A percentile compares a stretch with the other conserved stretches of the same genome.
phyloP scores from a whole-genome alignment of 2,888 invertebrate species.

The Apantesis nais region DNA sequence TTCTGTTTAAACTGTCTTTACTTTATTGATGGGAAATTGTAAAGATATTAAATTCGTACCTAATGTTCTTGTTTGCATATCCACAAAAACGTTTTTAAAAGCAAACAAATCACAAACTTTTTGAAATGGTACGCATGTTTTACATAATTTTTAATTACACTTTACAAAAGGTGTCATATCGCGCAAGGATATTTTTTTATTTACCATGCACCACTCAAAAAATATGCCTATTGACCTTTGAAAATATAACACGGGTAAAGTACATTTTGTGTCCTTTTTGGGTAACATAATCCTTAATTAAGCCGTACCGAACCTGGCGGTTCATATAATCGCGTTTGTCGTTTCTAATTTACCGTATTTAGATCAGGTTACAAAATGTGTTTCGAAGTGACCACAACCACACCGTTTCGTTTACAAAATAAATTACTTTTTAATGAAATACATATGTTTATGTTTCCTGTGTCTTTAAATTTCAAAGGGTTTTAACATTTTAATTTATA shows the following conservation, averaged over 20 bases:
- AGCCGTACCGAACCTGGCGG: conserved; percentile 53
- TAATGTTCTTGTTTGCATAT: not conserved
- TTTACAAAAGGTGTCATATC: not conserved
- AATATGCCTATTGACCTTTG: conserved; percentile 33
- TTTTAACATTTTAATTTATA: conserved; percentile 5
- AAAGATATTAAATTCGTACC: no score
- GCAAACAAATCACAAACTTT: not conserved
- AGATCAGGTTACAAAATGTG: conserved; percentile 52
- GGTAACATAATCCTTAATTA: conserved; percentile 61
- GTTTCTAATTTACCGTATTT: conserved; percentile 59
- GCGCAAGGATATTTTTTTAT: conserved; percentile 13
- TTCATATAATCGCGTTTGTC: conserved; percentile 57
- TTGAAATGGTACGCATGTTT: not conserved
- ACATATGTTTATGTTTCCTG: conserved; percentile 13
- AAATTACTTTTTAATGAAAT: conserved; percentile 38
- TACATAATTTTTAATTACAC: not conserved
- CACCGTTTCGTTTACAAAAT: conserved; percentile 38
- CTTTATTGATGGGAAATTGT: no score
- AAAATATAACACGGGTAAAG: conserved; percentile 39
- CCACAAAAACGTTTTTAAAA: not conserved
- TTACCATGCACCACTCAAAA: conserved; percentile 14
- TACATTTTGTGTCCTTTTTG: conserved; percentile 51
- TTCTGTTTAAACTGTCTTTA: no score
- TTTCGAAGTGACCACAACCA: conserved; percentile 40
- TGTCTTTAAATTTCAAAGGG: conserved; percentile 24